Conservation (phyloP, 2,113 vertebrate genomes). For the Thamnophis sirtalis region DNA sequence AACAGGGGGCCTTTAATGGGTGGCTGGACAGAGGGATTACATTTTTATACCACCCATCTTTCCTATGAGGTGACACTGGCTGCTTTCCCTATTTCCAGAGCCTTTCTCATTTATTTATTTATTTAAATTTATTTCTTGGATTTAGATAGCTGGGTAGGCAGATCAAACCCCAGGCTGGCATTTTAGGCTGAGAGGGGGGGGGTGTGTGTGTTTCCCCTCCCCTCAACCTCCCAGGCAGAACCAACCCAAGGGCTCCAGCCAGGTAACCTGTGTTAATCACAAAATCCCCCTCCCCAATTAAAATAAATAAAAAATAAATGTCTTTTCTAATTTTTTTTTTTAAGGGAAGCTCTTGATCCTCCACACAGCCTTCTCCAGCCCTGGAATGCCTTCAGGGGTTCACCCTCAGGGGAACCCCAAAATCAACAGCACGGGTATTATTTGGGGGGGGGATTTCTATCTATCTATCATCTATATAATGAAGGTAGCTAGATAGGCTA, state of each 20-base stretch:
- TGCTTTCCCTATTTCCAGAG: no score
- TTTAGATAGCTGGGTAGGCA: background rate
- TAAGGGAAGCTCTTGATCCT: no score
- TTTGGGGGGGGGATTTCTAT: background rate
- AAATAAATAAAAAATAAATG: background rate
- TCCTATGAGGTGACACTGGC: background rate
- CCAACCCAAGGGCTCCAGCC: background rate
- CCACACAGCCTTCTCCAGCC: background rate
- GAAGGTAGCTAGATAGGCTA: no score
- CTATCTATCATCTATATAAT: no score
- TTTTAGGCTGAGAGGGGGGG: background rate
- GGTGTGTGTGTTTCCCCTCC: rapidly evolving
- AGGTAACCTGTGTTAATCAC: background rate
- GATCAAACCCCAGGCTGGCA: background rate
- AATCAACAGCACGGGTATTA: background rate
- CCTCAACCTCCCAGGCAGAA: background rate
- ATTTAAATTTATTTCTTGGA: background rate
- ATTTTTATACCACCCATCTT: background rate
- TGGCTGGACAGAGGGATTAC: background rate
- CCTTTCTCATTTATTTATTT: no score
- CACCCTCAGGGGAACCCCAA: background rate
- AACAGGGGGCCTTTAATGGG: background rate
- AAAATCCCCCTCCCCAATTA: background rate
- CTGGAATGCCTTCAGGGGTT: no score
- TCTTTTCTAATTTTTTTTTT: no score